Conservation (phyloP, 1,140 invertebrate species). For the Aleiodes sp. region DNA sequence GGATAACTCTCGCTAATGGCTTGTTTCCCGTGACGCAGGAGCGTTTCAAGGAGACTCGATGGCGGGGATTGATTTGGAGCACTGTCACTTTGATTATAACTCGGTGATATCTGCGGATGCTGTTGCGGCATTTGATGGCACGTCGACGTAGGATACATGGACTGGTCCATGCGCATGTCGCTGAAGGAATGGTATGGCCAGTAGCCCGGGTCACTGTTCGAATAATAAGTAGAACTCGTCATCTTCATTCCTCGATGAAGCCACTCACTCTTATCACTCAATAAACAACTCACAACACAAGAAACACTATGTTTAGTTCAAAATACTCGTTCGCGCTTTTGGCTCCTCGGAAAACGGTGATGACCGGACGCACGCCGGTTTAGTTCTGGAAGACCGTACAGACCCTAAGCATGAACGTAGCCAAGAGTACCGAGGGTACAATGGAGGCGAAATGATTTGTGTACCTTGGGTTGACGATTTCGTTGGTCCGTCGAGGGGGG, state of each 20-base stretch:
- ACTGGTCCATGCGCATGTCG: conserved; percentile 15
- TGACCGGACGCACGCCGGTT: conserved; percentile 35
- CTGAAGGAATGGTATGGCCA: conserved; percentile 42
- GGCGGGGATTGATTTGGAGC: not conserved
- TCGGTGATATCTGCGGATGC: conserved; percentile 13
- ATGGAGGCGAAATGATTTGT: conserved; percentile 53
- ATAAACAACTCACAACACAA: not conserved
- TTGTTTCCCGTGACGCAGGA: conserved; percentile 47
- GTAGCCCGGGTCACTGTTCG: conserved; percentile 38
- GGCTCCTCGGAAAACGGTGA: conserved; percentile 24
- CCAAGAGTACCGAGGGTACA: conserved; percentile 28
- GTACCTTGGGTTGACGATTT: conserved; percentile 38
- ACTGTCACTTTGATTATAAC: conserved; percentile 20
- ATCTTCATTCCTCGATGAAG: conserved; percentile 32
- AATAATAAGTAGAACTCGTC: conserved; percentile 44
- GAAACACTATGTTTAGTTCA: not conserved
- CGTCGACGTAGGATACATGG: conserved; percentile 22
- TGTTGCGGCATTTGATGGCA: conserved; percentile 21
- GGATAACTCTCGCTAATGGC: conserved; percentile 34
- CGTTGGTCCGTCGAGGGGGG: conserved; percentile 31
- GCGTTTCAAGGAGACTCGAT: conserved; percentile 45
- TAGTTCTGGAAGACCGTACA: conserved; percentile 31
- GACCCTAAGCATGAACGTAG: conserved; percentile 31
- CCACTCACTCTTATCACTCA: not conserved
- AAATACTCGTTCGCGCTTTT: not conserved